Conservation (phyloP, 2,113 vertebrate genomes). For the Desmodus rotundus region DNA sequence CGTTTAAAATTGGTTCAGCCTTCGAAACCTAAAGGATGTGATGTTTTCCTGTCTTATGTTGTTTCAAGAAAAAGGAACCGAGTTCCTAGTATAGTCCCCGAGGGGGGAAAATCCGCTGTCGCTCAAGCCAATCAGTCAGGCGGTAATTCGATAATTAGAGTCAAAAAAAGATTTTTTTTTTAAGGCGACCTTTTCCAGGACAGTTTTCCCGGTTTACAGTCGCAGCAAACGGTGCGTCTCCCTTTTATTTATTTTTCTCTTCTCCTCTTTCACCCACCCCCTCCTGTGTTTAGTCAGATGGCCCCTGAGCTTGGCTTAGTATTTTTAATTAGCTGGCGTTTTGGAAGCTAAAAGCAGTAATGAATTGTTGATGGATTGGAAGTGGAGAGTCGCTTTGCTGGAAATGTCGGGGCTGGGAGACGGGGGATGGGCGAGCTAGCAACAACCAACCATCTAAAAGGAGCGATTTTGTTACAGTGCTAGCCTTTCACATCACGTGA, state of each 20-base stretch:
- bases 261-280: slow-evolving; percentile 19
- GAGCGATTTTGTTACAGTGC: slow-evolving; percentile 84
- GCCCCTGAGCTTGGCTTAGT: slow-evolving; percentile 80
- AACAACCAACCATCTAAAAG: slow-evolving; percentile 82
- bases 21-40: slow-evolving; percentile 64
- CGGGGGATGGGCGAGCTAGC: slow-evolving; percentile 77
- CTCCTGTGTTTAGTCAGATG: slow-evolving; percentile 69
- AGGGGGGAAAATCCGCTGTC: slow-evolving; percentile 20
- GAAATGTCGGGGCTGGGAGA: slow-evolving; percentile 70
- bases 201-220: slow-evolving; percentile 62
- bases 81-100: slow-evolving; percentile 57
- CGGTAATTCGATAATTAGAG: slow-evolving; percentile 80
- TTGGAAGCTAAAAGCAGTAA: slow-evolving; percentile 85
- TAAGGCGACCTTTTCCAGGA: slow-evolving; percentile 76
- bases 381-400: slow-evolving; percentile 75
- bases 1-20: slow-evolving; percentile 61
- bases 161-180: slow-evolving; percentile 62
- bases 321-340: slow-evolving; percentile 87
- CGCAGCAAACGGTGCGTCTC: slow-evolving; percentile 68
- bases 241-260: slow-evolving; percentile 61
- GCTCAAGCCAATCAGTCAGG: slow-evolving; percentile 73
- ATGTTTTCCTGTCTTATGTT: slow-evolving; percentile 71
- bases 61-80: slow-evolving; percentile 67
- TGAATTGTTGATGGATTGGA: slow-evolving; percentile 85
- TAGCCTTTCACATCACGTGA: slow-evolving; percentile 84